Percentiles rank a stretch among this genome's conserved stretches.
Conservation (phyloP, 2,797 vertebrate genomes). For the Platalea minor region DNA sequence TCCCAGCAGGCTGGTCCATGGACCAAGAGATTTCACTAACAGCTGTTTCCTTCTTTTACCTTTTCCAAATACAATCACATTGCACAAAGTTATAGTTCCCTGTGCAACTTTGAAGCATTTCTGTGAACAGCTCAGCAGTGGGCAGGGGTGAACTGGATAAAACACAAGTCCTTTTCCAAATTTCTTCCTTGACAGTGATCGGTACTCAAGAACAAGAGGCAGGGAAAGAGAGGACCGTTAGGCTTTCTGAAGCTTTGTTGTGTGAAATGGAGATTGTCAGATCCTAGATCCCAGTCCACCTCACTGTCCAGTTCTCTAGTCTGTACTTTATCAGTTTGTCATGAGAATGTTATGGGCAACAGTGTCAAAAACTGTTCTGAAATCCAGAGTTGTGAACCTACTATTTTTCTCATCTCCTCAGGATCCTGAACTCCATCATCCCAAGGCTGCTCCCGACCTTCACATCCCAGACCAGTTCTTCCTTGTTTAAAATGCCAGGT, state of each 20-base stretch:
- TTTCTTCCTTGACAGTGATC: neutral
- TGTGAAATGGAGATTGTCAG: neutral
- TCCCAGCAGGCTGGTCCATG: neutral
- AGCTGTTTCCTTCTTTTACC: neutral
- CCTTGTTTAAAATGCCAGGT: neutral
- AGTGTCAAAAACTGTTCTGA: neutral
- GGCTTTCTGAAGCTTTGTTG: neutral
- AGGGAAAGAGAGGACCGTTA: neutral
- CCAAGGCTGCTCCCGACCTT: neutral
- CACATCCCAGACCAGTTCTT: neutral
- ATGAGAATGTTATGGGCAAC: neutral
- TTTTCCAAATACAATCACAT: neutral
- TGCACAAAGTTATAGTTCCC: neutral
- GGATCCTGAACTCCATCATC: neutral
- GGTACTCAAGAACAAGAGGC: neutral
- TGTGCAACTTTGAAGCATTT: neutral
- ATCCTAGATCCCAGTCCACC: neutral
- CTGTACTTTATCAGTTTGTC: neutral
- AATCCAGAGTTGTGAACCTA: neutral
- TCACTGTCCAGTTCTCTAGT: neutral
- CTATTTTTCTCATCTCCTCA: neutral
- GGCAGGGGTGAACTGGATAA: neutral
- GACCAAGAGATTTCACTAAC: neutral
- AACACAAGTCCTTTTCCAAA: neutral
- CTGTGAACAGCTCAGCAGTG: neutral